Percentiles rank a stretch among this genome's conserved stretches.
Conservation (phyloP, 2,113 vertebrate genomes). For the Cairina moschata region DNA sequence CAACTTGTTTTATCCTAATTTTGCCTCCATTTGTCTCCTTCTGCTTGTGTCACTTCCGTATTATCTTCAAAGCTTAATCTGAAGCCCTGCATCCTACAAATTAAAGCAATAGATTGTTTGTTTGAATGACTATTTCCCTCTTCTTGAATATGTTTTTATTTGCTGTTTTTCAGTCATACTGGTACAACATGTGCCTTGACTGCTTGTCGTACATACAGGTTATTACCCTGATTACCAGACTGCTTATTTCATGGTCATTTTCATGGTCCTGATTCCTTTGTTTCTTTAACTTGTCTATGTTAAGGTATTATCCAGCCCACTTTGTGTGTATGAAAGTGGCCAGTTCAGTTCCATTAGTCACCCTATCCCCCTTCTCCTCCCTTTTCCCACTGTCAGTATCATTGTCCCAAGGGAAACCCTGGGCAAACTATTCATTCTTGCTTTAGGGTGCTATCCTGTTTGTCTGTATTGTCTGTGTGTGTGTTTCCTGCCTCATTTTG, state of each 20-base stretch:
- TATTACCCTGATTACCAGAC: neutral
- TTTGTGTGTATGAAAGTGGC: neutral
- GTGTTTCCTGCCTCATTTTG: neutral
- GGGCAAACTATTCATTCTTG: neutral
- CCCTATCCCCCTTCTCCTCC: neutral
- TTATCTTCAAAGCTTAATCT: neutral
- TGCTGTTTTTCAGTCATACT: neutral
- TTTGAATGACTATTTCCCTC: neutral
- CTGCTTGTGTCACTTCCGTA: neutral
- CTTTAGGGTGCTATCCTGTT: neutral
- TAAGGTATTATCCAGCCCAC: neutral
- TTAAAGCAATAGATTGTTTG: neutral
- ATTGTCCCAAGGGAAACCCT: neutral
- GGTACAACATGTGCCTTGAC: neutral
- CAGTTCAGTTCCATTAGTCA: neutral
- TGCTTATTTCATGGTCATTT: neutral
- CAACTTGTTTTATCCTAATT: neutral
- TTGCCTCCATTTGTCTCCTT: neutral
- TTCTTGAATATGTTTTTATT: neutral
- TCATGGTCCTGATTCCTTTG: accelerated
- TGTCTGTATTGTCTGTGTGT: neutral
- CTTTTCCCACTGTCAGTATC: neutral
- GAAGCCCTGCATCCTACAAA: neutral
- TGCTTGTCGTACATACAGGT: neutral
- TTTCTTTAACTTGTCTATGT: neutral